Conservation (phyloP, 2,113 vertebrate species). For the Podocnemis expansa region DNA sequence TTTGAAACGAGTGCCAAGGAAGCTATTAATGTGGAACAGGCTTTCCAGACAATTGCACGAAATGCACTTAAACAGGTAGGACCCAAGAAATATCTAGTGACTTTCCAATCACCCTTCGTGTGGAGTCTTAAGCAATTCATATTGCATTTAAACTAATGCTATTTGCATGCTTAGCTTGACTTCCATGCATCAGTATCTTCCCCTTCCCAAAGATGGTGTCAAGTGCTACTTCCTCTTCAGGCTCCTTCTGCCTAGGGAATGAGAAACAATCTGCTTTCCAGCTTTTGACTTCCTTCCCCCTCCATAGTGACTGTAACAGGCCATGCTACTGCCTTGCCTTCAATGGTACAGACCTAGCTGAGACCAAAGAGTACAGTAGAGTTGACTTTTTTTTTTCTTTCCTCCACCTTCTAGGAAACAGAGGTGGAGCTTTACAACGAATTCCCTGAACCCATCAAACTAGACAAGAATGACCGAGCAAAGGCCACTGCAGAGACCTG, state of each 20-base stretch:
- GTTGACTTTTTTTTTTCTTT: not conserved
- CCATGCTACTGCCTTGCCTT: not conserved
- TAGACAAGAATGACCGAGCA: conserved; percentile 94
- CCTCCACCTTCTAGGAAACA: conserved; percentile 92
- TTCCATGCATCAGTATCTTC: not conserved
- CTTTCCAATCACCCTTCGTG: not conserved
- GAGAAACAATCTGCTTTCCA: not conserved
- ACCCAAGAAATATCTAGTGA: not conserved
- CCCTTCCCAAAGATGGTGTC: not conserved
- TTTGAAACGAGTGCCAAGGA: conserved; percentile 99
- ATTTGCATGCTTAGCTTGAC: too few relatives aligned
- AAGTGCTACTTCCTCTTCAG: not conserved
- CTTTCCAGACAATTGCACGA: conserved; percentile 98
- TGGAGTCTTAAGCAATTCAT: too few relatives aligned
- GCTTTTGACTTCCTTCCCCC: not conserved
- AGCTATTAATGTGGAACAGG: conserved; percentile 99
- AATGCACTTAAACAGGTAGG: conserved; percentile 98
- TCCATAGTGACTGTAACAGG: not conserved
- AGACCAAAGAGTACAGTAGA: not conserved
- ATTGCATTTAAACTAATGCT: not conserved
- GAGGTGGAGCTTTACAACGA: conserved; percentile 99
- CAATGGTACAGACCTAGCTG: not conserved
- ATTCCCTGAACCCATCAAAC: conserved; percentile 98
- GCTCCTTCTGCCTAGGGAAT: not conserved
- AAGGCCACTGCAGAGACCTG: conserved; percentile 92